Conservation (phyloP, 2,113 vertebrate genomes). For the Pseudorasbora parva region DNA sequence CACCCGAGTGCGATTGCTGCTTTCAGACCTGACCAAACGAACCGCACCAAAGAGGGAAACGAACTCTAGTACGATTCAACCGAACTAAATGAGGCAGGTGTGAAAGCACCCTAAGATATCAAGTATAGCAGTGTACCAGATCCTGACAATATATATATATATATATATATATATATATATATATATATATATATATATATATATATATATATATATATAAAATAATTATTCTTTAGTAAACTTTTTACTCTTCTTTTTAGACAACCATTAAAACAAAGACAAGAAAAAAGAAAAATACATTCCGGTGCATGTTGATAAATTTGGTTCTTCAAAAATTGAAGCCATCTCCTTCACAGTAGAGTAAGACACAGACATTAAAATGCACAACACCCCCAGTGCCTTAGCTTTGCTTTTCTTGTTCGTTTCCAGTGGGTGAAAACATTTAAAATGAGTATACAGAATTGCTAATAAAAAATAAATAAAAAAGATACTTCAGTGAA, state of each 20-base stretch:
- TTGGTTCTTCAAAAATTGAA: background rate
- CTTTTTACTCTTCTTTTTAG: background rate
- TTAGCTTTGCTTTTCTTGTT: background rate
- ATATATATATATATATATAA: too few relatives aligned
- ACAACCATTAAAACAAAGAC: background rate
- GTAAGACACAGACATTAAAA: background rate
- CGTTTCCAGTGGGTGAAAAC: conserved; percentile 15
- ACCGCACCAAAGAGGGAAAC: too few relatives aligned
- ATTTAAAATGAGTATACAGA: conserved; percentile 13
- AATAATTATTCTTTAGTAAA: too few relatives aligned
- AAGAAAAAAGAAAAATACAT: background rate
- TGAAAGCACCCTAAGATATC: too few relatives aligned
- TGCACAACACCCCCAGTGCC: background rate
- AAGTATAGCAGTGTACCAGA: background rate
- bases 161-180: too few relatives aligned
- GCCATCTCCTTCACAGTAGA: conserved; percentile 17
- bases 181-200: too few relatives aligned
- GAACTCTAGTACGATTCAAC: too few relatives aligned
- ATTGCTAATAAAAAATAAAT: background rate
- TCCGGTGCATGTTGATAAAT: conserved; percentile 2
- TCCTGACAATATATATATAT: too few relatives aligned
- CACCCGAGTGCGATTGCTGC: too few relatives aligned
- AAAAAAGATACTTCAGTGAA: background rate
- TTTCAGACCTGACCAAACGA: too few relatives aligned
- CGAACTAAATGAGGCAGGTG: too few relatives aligned